Evolutionary conservation across 2,113 vertebrate genomes (phyloP), one percentile per base, ranked within the genome.

Genomic region (Lagopus muta): DNA sequence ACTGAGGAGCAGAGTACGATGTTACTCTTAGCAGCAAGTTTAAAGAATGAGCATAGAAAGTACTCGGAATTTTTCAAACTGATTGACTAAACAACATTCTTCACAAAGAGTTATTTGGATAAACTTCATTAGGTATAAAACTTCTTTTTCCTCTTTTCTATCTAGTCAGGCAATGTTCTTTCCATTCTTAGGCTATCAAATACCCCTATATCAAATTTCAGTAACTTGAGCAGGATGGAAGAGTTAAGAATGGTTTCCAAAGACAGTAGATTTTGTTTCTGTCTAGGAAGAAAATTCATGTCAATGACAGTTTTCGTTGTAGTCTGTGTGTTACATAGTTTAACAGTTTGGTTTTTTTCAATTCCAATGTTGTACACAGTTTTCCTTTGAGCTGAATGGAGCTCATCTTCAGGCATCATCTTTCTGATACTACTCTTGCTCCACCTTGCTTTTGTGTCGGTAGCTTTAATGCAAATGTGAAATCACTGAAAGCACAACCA

Each of bases 171-270:
- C 91, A 81, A 65, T 54, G 57, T 67, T 75, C 47, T 77, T 91
- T 55, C 69, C 82, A 72, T 95, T 89, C 47, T 91, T 74, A 67
- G 72, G 61, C 91, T 83, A 91, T 82, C 64, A 50, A 91, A 67
- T 66, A 83, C 67, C 67, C 79, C 42, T 60, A 80, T 75, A 38
- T 92, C 89, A 91, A 47, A 89, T 96, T 95, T 97, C 93, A 95
- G 95, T 94, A 88, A 94, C 48, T 47, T 47, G 90, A 95, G 82
- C 67, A 50, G 43, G 40, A 71, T 40, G 38, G 32, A 52, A 71
- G 27, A 47, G 65, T 88, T 60, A 88, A 79, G 87, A 93, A 89
- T 94, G 80, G 82, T 94, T 94, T 91, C 72, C 65, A 86, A 88
- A 92, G 91, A 30, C 10, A 74, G 82, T 71, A 92, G 90, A 64